Evolutionary conservation across 2,113 vertebrate species (phyloP), one percentile per base, ranked within the genome.

Genomic region (Natator depressus): DNA sequence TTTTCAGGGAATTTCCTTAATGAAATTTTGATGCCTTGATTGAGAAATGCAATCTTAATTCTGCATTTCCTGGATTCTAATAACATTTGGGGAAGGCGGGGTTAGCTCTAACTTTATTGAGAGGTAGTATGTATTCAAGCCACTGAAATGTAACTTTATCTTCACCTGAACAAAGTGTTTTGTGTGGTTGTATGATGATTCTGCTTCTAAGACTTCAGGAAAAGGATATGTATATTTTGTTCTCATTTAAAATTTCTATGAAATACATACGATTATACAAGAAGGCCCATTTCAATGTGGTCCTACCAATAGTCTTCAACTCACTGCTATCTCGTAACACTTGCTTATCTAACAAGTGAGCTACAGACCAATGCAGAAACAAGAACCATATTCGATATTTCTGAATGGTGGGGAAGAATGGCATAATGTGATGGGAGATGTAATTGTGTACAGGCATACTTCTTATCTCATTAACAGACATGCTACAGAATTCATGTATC

Each of bases 31-130:
- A 95, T 96, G 90, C 83, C 91, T 80, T 92, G 90, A 89, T 80
- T 92, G 90, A 91, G 96, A 95, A 97, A 89, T 42, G 78, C 83
- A 92, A 53, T 59, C 0, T 0, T 93, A 95, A 89, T 87, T 59
- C 81, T 80, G 78, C 83, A 22, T 72, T 38, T 72, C 89, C 91
- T 94, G 29, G 57, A 82, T 92, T 95, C 95, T 96, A 91, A 86
- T 90, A 53, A 87, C 85, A 38, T 88, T 96, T 82, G 81, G 57
- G 12, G 57, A 59, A 19, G 57, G 27, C 29, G 5, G 27, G 22
- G 96, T 93, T 96, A 95, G 90, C 85, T 87, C 88, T 90, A 89
- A 54, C 49, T 49, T 88, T 96, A 91, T 89, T 84, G 62, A 80
- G 82, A 89, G 88, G 92, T 95, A 92, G 87, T 91, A 97, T 92